Base-by-base conservation (phyloP, 1,140 invertebrate species). In the Idris sp. region DNA sequence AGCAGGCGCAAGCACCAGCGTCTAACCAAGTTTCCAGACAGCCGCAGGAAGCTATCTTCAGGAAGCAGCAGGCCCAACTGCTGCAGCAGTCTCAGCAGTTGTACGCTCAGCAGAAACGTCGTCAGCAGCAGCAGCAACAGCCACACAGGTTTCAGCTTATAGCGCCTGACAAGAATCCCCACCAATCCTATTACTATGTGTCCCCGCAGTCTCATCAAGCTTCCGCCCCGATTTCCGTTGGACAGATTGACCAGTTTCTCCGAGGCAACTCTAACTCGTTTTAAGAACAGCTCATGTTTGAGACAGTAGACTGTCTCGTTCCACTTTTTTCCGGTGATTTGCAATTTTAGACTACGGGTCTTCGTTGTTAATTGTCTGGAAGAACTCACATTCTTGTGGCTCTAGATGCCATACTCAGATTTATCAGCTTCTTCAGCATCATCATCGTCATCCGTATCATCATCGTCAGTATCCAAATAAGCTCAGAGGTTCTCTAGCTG, bases 201-300 rank as follows among this genome's bases (percentile, higher is more conserved):
- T 67, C 73, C 36, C 81, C 38, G 2, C 77, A 74, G 38, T 73
- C 33, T 53, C 78, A n/a, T n/a, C n/a, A 61, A 31, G 53, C 59
- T 49, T 76, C 51, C 76, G 86, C 49, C 6, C 82, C 84, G 0
- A 77, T 89, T 2, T 87, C 90, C 2, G 86, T 88, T 19, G 92
- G 92, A 11, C 93, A 94, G 80, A 94, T 95, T 78, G 93, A 94
- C 81, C 92, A 93, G 26, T 95, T 94, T 86, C 89, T 95, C 30
- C 89, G 93, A 81, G 92, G 91, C 28, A 91, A 92, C 79, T 91
- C 91, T 78, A 90, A 92, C 75, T 88, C 90, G 71, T 91, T 91
- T 82, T 92, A 90, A 22, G 2, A 2, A 4, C 31, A n/a, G n/a
- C n/a, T n/a, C n/a, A n/a, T n/a, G n/a, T n/a, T n/a, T n/a, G n/a